A percentile compares a stretch with the other conserved stretches of the same genome.
phyloP scores from a whole-genome alignment of 2,113 vertebrate genomes.

The Gnathonemus longibarbis region DNA sequence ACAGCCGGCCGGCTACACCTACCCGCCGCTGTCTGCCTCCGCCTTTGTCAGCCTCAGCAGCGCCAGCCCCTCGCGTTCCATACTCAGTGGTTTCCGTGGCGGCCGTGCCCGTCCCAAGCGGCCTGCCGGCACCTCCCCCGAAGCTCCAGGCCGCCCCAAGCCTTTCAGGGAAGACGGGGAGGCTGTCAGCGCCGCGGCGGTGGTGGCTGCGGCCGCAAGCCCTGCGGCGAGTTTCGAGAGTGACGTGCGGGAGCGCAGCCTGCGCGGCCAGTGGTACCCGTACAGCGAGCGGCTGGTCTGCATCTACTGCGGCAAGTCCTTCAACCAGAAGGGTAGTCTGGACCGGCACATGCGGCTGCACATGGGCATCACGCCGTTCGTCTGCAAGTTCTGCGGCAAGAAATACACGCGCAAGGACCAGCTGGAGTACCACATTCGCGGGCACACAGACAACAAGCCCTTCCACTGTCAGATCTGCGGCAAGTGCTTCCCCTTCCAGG shows the following conservation, averaged over 20 bases:
- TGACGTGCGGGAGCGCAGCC: conserved; percentile 75
- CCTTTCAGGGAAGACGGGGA: conserved; percentile 49
- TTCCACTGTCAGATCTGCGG: conserved; percentile 98
- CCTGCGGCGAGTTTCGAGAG: conserved; percentile 68
- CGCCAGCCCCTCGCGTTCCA: conserved; percentile 85
- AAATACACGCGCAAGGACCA: conserved; percentile 98
- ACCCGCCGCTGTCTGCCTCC: conserved; percentile 69
- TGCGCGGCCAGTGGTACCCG: conserved; percentile 87
- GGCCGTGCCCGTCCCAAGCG: conserved; percentile 81
- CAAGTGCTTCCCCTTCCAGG: conserved; percentile 98
- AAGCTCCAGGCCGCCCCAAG: conserved; percentile 48
- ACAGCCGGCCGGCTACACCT: conserved; percentile 76
- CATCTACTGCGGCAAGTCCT: conserved; percentile 97
- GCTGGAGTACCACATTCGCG: conserved; percentile 95
- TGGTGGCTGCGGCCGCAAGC: conserved; percentile 49
- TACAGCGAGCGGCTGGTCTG: conserved; percentile 92
- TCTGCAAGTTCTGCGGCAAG: conserved; percentile 97
- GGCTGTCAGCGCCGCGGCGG: neutral
- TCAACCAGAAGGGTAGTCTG: conserved; percentile 97
- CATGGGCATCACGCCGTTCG: conserved; percentile 98
- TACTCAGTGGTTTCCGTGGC: conserved; percentile 84
- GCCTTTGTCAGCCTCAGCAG: conserved; percentile 76
- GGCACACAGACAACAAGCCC: conserved; percentile 97
- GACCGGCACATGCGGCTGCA: conserved; percentile 97
- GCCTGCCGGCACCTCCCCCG: conserved; percentile 50